Percentiles rank a stretch among this genome's conserved stretches.
Evolutionary conservation across 2,797 vertebrate species (phyloP).

Genomic region (Podargus strigoides): DNA sequence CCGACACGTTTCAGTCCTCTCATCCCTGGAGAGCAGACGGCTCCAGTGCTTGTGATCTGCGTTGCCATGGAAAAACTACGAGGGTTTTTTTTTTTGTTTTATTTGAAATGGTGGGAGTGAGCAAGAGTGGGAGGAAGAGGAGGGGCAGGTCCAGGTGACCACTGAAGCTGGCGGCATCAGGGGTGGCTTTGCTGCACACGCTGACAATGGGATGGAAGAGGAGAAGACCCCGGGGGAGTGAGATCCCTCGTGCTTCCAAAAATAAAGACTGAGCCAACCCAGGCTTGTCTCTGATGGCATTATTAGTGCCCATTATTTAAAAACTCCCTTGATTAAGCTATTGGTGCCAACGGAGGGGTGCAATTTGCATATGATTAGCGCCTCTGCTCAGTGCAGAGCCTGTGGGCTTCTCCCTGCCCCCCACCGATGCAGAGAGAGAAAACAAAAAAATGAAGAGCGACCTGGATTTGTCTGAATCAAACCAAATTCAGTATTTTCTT

Average conservation of each 20-base stretch:
- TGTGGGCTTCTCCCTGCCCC: slow-evolving; percentile 6
- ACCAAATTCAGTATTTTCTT: not conserved
- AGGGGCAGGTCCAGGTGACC: not conserved
- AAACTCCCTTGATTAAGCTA: slow-evolving; percentile 51
- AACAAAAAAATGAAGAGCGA: fast-evolving
- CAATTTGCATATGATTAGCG: slow-evolving; percentile 50
- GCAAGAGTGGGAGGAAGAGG: not conserved
- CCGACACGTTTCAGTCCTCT: not conserved
- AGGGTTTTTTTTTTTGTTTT: not conserved
- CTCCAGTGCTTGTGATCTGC: slow-evolving; percentile 16
- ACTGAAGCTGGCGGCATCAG: not conserved
- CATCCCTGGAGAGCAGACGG: not conserved
- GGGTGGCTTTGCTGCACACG: not conserved
- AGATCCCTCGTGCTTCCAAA: not conserved
- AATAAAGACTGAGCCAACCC: not conserved
- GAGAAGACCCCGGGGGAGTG: not conserved
- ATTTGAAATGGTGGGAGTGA: not conserved
- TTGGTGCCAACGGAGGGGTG: slow-evolving; percentile 31
- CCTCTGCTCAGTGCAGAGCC: not conserved
- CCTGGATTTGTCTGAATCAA: slow-evolving; percentile 1
- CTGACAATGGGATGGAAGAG: not conserved
- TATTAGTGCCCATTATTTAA: slow-evolving; percentile 43
- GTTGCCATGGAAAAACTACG: slow-evolving; percentile 70
- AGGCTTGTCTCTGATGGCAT: not conserved
- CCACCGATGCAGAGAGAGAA: not conserved